phyloP scores from a whole-genome alignment of 2,797 vertebrate species.

The Neomorphus geoffroyi region DNA sequence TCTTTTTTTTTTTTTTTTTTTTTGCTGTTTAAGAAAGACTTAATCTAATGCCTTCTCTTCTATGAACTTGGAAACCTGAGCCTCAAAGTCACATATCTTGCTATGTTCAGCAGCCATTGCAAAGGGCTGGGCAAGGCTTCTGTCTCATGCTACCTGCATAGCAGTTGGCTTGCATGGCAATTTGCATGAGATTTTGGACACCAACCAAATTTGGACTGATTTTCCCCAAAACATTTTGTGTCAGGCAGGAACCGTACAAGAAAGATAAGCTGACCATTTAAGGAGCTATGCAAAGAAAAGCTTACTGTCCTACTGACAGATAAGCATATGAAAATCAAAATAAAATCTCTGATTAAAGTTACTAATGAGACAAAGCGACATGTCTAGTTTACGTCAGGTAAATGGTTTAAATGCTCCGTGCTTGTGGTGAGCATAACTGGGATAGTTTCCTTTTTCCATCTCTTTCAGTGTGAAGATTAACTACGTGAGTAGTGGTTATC shows the following conservation, averaged over 20 bases:
- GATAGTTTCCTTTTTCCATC: neutral
- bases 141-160: neutral
- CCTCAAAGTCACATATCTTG: neutral
- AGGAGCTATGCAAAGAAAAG: neutral
- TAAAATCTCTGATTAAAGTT: neutral
- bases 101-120: neutral
- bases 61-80: neutral
- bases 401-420: neutral
- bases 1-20: no score
- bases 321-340: neutral
- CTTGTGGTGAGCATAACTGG: neutral
- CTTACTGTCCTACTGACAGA: neutral
- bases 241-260: neutral
- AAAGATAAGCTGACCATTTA: neutral
- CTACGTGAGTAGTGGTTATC: neutral
- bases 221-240: neutral
- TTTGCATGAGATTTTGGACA: neutral
- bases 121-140: neutral
- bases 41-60: neutral
- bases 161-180: neutral
- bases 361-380: neutral
- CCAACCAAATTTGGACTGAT: neutral
- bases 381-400: neutral
- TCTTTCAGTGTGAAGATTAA: neutral
- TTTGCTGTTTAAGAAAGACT: neutral